Base-by-base conservation (phyloP, 2,113 vertebrate species). In the Acrocephalus kingi region DNA sequence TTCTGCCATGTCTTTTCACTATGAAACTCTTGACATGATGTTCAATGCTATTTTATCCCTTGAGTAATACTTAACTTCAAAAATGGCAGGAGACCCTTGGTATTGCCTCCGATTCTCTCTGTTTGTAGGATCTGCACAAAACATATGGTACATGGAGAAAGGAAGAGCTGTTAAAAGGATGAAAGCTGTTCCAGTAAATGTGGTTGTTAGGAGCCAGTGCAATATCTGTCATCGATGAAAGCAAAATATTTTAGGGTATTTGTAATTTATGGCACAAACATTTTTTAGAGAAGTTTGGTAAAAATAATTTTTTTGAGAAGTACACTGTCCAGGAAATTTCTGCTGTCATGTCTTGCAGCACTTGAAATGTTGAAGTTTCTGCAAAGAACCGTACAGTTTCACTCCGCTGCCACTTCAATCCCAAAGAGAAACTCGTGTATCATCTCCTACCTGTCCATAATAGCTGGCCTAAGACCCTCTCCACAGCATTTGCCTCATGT, bases 181-280 rank as follows among this genome's bases (percentile, higher is more conserved):
- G 87, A 96, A 94, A 94, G 87, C 92, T 96, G 87, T 93, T 96
- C 61, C 84, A 94, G 72, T 93, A 91, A 95, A 86, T 92, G 86
- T 77, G 84, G 82, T 83, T 68, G 79, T 92, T 92, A 82, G 51
- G 55, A 96, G 68, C 68, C 77, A 72, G 54, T 80, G 67, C 84
- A 89, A 45, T 96, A 90, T 94, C 85, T 94, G 78, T 63, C 83
- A 91, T 30, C 31, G 54, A 94, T 82, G 69, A 82, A 74, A 96
- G 59, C 48, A 84, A 93, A 96, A 90, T 95, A 95, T 94, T 96
- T 95, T 96, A 75, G 80, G 89, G 61, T 93, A 95, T 94, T 97
- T 95, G 74, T 92, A 80, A 75, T 89, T 93, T 13, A 91, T 52
- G 61, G 61, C 61, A 56, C 80, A 90, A 92, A 66, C 31, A 16